A percentile compares a stretch with the other conserved stretches of the same genome.
Conservation (phyloP, 1,140 invertebrate species). For the Nymphalis io region DNA sequence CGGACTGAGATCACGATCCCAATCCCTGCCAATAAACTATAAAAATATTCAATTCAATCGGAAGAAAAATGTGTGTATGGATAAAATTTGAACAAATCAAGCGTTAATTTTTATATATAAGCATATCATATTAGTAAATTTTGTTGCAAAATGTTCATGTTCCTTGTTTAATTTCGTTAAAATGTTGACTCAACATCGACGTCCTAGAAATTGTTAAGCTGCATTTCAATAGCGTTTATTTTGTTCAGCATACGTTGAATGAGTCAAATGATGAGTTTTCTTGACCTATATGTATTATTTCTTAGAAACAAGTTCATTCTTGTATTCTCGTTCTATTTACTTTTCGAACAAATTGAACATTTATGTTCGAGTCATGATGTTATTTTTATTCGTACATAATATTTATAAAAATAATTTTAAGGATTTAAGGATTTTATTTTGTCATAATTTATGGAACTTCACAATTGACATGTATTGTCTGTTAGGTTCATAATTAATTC, state of each 20-base stretch:
- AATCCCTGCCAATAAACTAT: neutral
- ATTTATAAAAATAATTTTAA: too few relatives aligned
- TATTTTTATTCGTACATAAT: neutral
- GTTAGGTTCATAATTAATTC: too few relatives aligned
- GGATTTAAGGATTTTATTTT: too few relatives aligned
- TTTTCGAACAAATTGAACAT: conserved; percentile 6
- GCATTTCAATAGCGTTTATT: conserved; percentile 11
- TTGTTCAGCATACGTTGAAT: conserved; percentile 8
- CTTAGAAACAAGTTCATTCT: conserved; percentile 2
- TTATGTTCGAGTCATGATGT: neutral
- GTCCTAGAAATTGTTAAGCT: conserved; percentile 4
- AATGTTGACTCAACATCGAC: conserved; percentile 5
- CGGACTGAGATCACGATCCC: neutral
- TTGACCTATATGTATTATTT: conserved; percentile 26
- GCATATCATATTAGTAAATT: neutral
- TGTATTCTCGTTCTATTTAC: neutral
- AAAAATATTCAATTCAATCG: neutral
- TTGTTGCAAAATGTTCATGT: neutral
- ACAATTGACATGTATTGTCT: too few relatives aligned
- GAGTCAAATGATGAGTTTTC: conserved; percentile 12
- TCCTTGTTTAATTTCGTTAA: neutral
- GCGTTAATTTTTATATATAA: neutral
- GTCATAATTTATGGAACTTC: too few relatives aligned
- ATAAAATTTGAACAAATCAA: neutral
- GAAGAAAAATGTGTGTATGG: neutral